A percentile compares a stretch with the other conserved stretches of the same genome.
These are phyloP conservation scores for Platypus cylindrus DNA, from an alignment of 2,888 invertebrate species.

Conservation along the genomic window DNA sequence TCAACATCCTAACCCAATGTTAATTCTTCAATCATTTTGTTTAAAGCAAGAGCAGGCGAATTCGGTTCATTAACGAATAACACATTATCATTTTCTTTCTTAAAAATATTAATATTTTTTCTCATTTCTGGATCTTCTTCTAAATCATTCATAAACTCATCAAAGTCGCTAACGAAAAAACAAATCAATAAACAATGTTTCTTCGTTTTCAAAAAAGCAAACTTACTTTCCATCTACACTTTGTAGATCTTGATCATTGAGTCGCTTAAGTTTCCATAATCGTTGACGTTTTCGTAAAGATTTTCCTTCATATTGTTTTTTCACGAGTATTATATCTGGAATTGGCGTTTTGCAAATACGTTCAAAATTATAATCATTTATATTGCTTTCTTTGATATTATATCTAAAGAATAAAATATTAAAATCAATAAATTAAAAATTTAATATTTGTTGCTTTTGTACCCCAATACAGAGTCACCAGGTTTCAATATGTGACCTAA, in stretches of 20 bases:
- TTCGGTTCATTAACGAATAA: too few species aligned
- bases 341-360: conserved; percentile 54
- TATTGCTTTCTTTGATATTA: conserved; percentile 79
- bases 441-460: conserved; percentile 17
- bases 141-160: conserved; percentile 91
- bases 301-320: conserved; percentile 74
- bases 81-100: conserved; percentile 43
- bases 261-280: conserved; percentile 85
- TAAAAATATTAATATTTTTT: conserved; percentile 89
- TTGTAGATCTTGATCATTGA: conserved; percentile 55
- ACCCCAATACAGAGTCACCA: conserved; percentile 90
- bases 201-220: conserved; percentile 1
- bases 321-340: conserved; percentile 90
- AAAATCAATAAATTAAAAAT: neutral
- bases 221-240: conserved; percentile 50
- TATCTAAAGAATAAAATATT: conserved; percentile 47
- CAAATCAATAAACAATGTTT: conserved; percentile 1
- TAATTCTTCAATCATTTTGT: too few species aligned
- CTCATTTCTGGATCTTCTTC: conserved; percentile 88
- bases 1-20: too few species aligned
- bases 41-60: too few species aligned
- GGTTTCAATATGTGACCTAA: conserved; percentile 85
- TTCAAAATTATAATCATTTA: conserved; percentile 83
- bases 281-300: conserved; percentile 58
- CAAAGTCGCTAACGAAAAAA: conserved; percentile 61